phyloP scores from a whole-genome alignment of 2,888 invertebrate genomes.

The Tenthredo distinguenda region DNA sequence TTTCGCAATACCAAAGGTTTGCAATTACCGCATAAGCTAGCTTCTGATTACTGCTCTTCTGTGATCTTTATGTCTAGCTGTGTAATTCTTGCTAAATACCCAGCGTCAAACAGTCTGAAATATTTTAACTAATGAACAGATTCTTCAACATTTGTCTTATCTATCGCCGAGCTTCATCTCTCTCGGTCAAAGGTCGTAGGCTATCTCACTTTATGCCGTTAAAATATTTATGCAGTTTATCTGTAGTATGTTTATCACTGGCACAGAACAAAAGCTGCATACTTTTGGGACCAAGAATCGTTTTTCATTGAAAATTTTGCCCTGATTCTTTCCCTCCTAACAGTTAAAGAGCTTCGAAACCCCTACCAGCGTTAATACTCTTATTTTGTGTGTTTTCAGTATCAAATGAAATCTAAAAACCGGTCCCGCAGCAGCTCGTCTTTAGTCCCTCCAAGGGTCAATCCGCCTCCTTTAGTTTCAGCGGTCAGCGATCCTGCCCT shows the following conservation, averaged over 20 bases:
- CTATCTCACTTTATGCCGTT: neutral
- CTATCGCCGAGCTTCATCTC: neutral
- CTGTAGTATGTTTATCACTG: slow-evolving; percentile 7
- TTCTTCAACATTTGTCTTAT: neutral
- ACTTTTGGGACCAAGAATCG: neutral
- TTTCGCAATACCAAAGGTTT: slow-evolving; percentile 79
- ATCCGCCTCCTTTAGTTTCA: slow-evolving; percentile 84
- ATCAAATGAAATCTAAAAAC: slow-evolving; percentile 77
- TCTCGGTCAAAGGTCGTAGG: slow-evolving; percentile 7
- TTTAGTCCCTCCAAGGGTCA: slow-evolving; percentile 77
- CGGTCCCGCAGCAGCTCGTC: slow-evolving; percentile 81
- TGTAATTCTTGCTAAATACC: neutral
- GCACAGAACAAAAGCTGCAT: slow-evolving; percentile 17
- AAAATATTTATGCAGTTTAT: slow-evolving; percentile 32
- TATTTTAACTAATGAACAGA: neutral
- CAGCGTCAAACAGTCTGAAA: neutral
- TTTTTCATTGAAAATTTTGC: too few species aligned
- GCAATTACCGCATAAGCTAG: slow-evolving; percentile 6
- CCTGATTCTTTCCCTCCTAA: neutral
- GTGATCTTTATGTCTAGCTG: neutral
- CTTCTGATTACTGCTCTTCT: neutral
- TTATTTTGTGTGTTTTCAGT: slow-evolving; percentile 60
- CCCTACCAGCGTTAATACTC: neutral
- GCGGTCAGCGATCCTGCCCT: slow-evolving; percentile 89
- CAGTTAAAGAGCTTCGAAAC: neutral